Percentiles rank a stretch among this genome's conserved stretches.
Evolutionary conservation across 2,113 vertebrate genomes (phyloP).

Genomic region (Cryptomyrus ogoouensis): DNA sequence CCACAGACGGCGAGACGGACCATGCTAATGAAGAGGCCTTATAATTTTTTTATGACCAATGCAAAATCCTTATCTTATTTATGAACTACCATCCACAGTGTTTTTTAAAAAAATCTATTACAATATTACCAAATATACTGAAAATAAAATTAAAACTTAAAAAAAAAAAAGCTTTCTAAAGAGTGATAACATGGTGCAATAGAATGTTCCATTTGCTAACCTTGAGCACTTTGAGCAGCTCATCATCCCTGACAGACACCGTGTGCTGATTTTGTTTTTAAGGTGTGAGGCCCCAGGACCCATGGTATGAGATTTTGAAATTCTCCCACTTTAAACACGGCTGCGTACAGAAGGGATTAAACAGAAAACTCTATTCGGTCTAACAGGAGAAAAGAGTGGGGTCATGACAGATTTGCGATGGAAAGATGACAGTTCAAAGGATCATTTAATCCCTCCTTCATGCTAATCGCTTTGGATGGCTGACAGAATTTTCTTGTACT

Average conservation of each 20-base stretch:
- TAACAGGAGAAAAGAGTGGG: background rate
- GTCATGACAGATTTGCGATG: background rate
- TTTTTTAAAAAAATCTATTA: background rate
- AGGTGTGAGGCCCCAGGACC: background rate
- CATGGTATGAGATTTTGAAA: background rate
- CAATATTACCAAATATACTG: background rate
- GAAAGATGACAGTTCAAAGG: slow-evolving; percentile 1
- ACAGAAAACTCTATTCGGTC: background rate
- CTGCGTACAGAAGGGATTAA: background rate
- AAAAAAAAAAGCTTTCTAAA: background rate
- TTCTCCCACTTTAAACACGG: background rate
- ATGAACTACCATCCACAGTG: background rate
- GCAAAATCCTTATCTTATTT: background rate
- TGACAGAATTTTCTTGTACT: background rate
- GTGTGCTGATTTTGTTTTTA: background rate
- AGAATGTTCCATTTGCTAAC: background rate
- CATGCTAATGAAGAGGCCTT: background rate
- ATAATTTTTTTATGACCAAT: background rate
- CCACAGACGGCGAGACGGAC: no score
- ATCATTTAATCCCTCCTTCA: background rate
- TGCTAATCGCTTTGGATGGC: background rate
- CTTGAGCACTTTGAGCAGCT: background rate
- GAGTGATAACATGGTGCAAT: background rate
- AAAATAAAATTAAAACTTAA: background rate
- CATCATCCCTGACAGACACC: background rate